Percentiles rank a stretch among this genome's conserved stretches.
These are phyloP conservation scores for Myanophis thanlyinensis DNA, from an alignment of 2,113 vertebrate genomes.

Conservation along the genomic window DNA sequence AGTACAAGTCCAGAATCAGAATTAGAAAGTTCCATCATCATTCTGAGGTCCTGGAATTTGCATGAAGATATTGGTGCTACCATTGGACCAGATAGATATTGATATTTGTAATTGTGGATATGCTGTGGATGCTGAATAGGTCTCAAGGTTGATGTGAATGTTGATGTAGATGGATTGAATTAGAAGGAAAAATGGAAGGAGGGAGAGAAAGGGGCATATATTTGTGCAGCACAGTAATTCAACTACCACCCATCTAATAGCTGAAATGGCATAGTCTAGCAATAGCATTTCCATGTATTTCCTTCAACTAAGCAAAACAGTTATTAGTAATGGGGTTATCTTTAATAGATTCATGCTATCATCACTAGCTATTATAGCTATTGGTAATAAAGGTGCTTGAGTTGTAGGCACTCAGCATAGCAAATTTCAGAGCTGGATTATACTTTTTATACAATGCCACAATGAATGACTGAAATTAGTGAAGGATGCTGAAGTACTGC, in stretches of 20 bases:
- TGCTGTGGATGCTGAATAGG: background rate
- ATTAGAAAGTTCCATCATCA: background rate
- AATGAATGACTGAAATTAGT: conserved; percentile 43
- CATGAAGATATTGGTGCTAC: background rate
- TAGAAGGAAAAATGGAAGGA: background rate
- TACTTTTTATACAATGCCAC: background rate
- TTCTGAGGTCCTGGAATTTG: background rate
- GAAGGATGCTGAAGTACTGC: conserved; percentile 17
- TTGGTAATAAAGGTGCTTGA: conserved; percentile 4
- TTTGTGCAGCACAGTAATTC: background rate
- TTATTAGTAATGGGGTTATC: background rate
- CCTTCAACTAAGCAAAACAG: background rate
- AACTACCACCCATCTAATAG: background rate
- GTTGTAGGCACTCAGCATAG: background rate
- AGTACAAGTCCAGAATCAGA: background rate
- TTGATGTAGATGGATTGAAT: background rate
- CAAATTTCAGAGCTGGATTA: conserved; percentile 15
- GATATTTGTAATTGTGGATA: background rate
- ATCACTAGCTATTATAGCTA: conserved; percentile 29
- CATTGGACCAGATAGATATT: background rate
- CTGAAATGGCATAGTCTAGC: conserved; percentile 9
- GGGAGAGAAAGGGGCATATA: background rate
- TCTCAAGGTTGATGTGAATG: background rate
- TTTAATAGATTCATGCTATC: background rate
- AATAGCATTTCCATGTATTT: background rate